Evolutionary conservation across 2,888 invertebrate species (phyloP), one percentile per base, ranked within the genome.

Genomic region (Metallyticus violacea): DNA sequence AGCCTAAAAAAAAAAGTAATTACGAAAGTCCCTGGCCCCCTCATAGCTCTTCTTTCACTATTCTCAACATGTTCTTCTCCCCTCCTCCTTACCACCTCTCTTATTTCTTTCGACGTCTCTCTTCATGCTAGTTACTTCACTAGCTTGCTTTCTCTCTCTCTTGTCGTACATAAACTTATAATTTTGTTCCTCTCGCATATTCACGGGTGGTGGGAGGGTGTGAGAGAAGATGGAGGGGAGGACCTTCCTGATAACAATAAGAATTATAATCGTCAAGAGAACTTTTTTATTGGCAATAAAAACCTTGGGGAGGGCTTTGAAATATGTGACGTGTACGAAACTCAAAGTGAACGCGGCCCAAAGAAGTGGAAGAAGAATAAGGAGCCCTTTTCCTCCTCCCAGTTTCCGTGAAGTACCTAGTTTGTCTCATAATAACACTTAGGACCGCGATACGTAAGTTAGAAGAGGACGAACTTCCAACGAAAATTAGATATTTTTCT

Each of bases 281-380:
- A 81, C 86, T 77, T 82, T 86, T 86, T 86, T 86, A 86, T 86
- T 86, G 86, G 86, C 82, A 86, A 86, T 86, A 86, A 86, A 85
- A 86, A 86, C 86, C 82, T 86, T 79, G 82, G 82, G 81, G 82
- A 84, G 81, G 83, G n/a, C 84, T 86, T 79, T 85, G 85, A 85
- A 85, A 81, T 85, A 85, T 85, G 85, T 85, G 85, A 80, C 79
- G 85, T 85, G 76, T 82, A 76, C 82, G 82, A 82, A 82, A 82
- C 82, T 82, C 26, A 26, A 62, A 62, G 40, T 62, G 40, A 62
- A 62, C 40, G 40, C 40, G 40, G 40, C 40, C 15, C 15, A 62
- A 62, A 62, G 40, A 62, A 62, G 40, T 62, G 40, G 40, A 62
- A 15, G 40, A 62, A 62, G 40, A 62, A 62, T 62, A 62, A 62